Evolutionary conservation across 1,140 invertebrate genomes (phyloP), one percentile per base, ranked within the genome.

Genomic region (Drepana arcuata): DNA sequence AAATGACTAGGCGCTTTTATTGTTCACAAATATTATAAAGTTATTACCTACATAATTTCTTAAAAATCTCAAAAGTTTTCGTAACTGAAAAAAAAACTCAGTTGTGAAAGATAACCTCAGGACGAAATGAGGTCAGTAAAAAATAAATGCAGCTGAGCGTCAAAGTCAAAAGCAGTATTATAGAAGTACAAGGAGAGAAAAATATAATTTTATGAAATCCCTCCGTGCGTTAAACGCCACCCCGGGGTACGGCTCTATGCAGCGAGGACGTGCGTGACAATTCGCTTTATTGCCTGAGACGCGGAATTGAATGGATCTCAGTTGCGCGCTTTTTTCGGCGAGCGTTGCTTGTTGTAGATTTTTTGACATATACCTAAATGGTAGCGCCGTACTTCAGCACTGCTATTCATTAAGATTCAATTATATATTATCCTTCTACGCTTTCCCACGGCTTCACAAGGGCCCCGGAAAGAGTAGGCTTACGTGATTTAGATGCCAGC

Each of bases 241-340:
- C 18, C 45, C 34, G 47, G 55, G 56, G 56, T 52, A 33, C 48
- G 50, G 41, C 53, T 53, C 56, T 59, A 64, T 60, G 57, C 49
- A 57, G 48, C 44, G 49, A 63, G 58, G 73, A 71, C 73, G 75
- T 78, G 75, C 73, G 73, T 78, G 67, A 75, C 71, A 72, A 66
- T 73, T 69, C 65, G 58, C 68, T 71, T 69, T 73, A 74, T 70
- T 66, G 64, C 52, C 35, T 31, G 42, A 43, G 54, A 56, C 53
- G 60, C 49, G 46, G 58, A 63, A 70, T 63, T 68, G 57, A 67
- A 77, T 64, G 58, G 59, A 59, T 56, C 42, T 39, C 16, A 44
- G 47, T 30, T 26, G 34, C 16, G 42, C 31, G 31, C 28, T 26
- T 26, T 26, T 26, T 26, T n/a, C 24, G 6, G 24, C 24, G 24